Base-by-base conservation (phyloP, 1,140 invertebrate species). In the Drosophila biarmipes region DNA sequence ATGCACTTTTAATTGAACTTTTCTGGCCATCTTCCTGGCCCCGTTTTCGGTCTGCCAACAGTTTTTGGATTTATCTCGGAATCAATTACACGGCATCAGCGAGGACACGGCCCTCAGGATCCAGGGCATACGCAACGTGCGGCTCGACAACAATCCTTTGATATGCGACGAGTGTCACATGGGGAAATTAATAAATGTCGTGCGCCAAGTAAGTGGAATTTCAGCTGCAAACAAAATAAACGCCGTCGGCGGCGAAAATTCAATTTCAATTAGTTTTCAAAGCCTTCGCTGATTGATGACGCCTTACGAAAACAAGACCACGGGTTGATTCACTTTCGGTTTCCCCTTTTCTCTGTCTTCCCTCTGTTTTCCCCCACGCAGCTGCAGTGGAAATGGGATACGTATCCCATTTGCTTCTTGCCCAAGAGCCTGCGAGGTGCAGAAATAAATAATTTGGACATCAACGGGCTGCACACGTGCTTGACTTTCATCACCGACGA, bases 91-190 rank as follows among this genome's bases (percentile, higher is more conserved):
- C 52, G 94, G 94, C 35, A 91, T 95, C 56, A 93, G 94, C 51
- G 92, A 93, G 49, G 85, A 92, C 17, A 81, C 94, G 4, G 84
- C 94, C 12, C 68, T 92, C 21, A 78, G 89, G 34, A 91, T 94
- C 53, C 93, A 94, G 59, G 81, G 85, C 31, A 91, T 93, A 37
- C 89, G 87, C 48, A 90, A 90, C 45, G 89, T 95, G 8, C 92
- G 93, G 17, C 78, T 96, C 49, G 92, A 95, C 46, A 93, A 93
- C 29, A 95, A 95, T 92, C 95, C 94, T 6, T 94, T 95, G 93
- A 93, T 94, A 37, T 95, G 95, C 82, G 94, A 95, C 82, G 89
- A 93, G 67, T 96, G 95, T 87, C 93, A 94, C 82, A 93, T 94
- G 91, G 91, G 91, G 6, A 90, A 91, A 90, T 80, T 92, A 66